Base-by-base conservation (phyloP, 2,888 invertebrate genomes). In the Melikaiella ostensackeni region DNA sequence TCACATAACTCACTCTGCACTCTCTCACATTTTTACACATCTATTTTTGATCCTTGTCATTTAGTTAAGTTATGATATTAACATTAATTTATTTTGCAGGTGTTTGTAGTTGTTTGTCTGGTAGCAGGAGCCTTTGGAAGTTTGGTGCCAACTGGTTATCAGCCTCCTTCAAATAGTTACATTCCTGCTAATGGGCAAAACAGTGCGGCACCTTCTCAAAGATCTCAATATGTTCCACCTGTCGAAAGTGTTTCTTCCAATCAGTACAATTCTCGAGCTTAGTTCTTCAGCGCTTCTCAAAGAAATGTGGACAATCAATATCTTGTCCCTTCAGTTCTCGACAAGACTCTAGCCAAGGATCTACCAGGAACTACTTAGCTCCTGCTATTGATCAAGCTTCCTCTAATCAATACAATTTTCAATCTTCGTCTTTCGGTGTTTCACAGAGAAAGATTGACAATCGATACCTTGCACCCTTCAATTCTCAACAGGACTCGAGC, bases 141-240 rank as follows among this genome's bases (percentile, higher is more conserved):
- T 73, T 83, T 89, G 57, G 89, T 89, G 73, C 89, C 89, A 63
- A 82, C 84, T 13, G 86, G 86, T 46, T 87, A 89, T 84, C 82
- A 81, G 77, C 82, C 84, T 66, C 86, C 88, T 62, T 76, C 62
- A 27, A 59, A 59, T 75, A 73, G 38, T 27, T 78, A 81, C 50
- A 57, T 61, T n/a, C 76, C 82, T 57, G 70, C 78, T 8, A 78
- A 81, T n/a, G 77, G 80, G 73, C 77, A 82, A 27, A 78, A 75
- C 21, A 46, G 19, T 19, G 4, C 7, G 50, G n/a, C 7, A 50
- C 1, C 50, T 50, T 50, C 50, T 50, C 50, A 50, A 50, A 50
- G n/a, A n/a, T 50, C 50, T 50, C 57, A 4, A 24, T 57, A 57
- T 24, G 13, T 57, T 24, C 21, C 57, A 11, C 24, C 57, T 57